A percentile compares a stretch with the other conserved stretches of the same genome.
phyloP scores from a whole-genome alignment of 2,113 vertebrate genomes.

The Pomatorhinus ruficollis region DNA sequence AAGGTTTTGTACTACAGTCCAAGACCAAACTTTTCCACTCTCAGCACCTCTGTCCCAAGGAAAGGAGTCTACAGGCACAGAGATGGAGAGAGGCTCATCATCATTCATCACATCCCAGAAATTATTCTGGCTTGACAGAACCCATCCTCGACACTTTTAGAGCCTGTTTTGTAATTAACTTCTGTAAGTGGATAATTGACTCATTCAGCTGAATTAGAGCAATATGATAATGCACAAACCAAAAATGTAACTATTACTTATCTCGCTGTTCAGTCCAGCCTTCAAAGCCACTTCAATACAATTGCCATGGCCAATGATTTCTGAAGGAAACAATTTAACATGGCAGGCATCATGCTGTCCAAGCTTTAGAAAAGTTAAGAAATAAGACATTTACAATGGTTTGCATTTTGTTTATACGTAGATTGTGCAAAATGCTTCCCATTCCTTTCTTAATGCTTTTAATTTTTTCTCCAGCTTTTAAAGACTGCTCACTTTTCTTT shows the following conservation, averaged over 20 bases:
- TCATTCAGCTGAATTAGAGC: slow-evolving; percentile 2
- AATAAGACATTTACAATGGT: not conserved
- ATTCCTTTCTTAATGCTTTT: not conserved
- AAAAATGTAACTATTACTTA: not conserved
- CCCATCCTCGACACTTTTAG: not conserved
- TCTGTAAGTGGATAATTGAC: slow-evolving; percentile 10
- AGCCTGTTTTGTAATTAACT: slow-evolving; percentile 7
- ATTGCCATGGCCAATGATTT: not conserved
- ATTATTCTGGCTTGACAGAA: not conserved
- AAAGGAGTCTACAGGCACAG: not conserved
- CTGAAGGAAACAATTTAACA: not conserved
- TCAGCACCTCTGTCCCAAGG: not conserved
- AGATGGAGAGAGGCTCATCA: not conserved
- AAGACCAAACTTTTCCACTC: not conserved
- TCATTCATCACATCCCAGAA: not conserved
- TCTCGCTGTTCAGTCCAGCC: not conserved
- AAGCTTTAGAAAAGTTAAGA: not conserved
- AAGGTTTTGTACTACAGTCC: not conserved
- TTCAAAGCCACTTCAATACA: not conserved
- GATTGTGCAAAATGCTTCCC: not conserved
- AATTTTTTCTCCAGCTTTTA: not conserved
- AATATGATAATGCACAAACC: not conserved
- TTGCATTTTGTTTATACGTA: not conserved
- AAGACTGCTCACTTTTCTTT: not conserved
- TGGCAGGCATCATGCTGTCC: not conserved